These are phyloP conservation scores for Muscicapa comitata DNA, from an alignment of 2,797 vertebrate species.

Conservation along the genomic window DNA sequence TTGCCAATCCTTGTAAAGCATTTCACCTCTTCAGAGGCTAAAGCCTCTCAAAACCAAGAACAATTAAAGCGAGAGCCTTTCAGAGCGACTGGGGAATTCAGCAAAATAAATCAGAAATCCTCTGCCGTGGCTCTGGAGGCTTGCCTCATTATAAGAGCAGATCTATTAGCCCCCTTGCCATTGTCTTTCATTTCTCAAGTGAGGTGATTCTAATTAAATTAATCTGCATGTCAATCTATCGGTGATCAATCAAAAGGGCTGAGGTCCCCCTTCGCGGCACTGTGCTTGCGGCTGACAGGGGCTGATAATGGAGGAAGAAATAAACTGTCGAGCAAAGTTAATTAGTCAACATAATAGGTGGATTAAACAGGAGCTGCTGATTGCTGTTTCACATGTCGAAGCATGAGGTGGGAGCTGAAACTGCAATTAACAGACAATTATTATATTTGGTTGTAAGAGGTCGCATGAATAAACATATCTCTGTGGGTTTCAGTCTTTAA, in stretches of 20 bases:
- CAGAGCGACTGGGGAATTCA: conserved; percentile 76
- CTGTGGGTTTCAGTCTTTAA: conserved; percentile 77
- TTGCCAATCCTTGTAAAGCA: conserved; percentile 77
- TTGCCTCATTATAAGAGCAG: conserved; percentile 81
- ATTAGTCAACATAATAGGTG: conserved; percentile 88
- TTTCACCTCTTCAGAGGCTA: conserved; percentile 78
- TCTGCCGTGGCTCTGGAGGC: conserved; percentile 75
- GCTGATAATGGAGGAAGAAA: conserved; percentile 86
- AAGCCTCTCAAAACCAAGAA: conserved; percentile 82
- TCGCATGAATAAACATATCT: conserved; percentile 83
- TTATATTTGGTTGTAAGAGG: conserved; percentile 86
- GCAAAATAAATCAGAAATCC: conserved; percentile 81
- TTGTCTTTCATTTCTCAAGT: conserved; percentile 88
- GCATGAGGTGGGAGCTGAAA: conserved; percentile 77
- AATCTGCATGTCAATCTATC: conserved; percentile 88
- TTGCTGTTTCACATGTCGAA: conserved; percentile 79
- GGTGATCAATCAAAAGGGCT: conserved; percentile 84
- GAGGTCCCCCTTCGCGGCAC: conserved; percentile 74
- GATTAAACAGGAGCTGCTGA: conserved; percentile 83
- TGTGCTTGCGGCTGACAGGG: conserved; percentile 81
- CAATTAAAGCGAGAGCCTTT: conserved; percentile 81
- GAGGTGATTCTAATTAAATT: conserved; percentile 89
- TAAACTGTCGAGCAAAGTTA: conserved; percentile 84
- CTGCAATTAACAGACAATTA: conserved; percentile 85
- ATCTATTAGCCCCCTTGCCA: conserved; percentile 82